Evolutionary conservation across 2,888 invertebrate species (phyloP), one percentile per base, ranked within the genome.

Genomic region (Macrosoma leucophasiata): DNA sequence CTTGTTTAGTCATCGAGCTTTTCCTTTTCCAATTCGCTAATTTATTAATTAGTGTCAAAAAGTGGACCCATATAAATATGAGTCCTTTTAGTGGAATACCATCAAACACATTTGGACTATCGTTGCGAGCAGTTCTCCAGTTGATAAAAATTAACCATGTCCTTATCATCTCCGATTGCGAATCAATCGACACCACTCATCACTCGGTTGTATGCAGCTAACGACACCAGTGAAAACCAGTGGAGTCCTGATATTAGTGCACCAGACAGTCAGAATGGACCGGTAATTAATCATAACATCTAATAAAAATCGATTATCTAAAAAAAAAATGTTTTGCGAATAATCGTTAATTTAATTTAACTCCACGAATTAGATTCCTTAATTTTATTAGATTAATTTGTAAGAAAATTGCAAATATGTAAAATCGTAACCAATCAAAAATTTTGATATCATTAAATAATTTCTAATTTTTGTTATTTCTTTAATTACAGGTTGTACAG

Each of bases 11-110:
- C 40, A 43, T 26, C 28, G 36, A 38, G 35, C 39, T 42, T 40
- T 40, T 28, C 36, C 26, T 25, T 13, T 4, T 29, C 29, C 13
- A 22, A 15, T 29, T 36, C 29, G 27, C 29, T 43, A 42, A 46
- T 44, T 36, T 40, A 15, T n/a, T 29, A 20, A 29, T 29, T 34
- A 34, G 40, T 36, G 31, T 25, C 17, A 37, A 33, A 44, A 41
- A 41, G 52, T 39, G 42, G 51, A 48, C 41, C 33, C 49, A 51
- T 72, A 73, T 73, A 72, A 66, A 71, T 55, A 41, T 40, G 37
- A 33, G 41, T 43, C 51, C 52, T 52, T 47, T 52, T 42, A 41
- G 42, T 46, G 41, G 43, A 28, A 50, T 50, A 43, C 39, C 42
- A 48, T 58, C 51, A 69, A 55, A 57, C 47, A 45, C 45, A 39